These are phyloP conservation scores for Orchesella cincta DNA, from an alignment of 1,140 invertebrate genomes.

Conservation along the genomic window DNA sequence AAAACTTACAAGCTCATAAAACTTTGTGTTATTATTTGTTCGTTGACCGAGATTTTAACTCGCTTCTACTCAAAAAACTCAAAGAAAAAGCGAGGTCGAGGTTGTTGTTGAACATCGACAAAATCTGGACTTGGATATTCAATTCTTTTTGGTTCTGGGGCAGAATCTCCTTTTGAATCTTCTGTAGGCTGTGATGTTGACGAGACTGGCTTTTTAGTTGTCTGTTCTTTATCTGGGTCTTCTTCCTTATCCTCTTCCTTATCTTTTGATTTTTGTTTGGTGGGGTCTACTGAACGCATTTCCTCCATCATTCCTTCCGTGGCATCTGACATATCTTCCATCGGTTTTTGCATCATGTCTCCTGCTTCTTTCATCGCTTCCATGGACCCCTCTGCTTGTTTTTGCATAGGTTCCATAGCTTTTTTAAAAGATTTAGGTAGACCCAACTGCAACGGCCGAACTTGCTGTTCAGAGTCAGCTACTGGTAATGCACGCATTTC, in stretches of 20 bases:
- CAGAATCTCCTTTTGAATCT: too few species aligned
- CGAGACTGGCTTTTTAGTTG: neutral
- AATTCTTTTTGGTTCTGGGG: neutral
- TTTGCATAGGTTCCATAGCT: neutral
- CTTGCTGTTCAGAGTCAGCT: neutral
- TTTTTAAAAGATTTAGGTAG: neutral
- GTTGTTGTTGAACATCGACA: neutral
- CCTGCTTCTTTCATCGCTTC: neutral
- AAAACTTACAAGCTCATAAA: too few species aligned
- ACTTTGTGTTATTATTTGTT: neutral
- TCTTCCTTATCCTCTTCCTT: too few species aligned
- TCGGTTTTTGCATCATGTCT: neutral
- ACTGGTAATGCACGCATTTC: too few species aligned
- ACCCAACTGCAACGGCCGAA: neutral
- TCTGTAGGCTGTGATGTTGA: neutral
- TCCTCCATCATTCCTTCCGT: neutral
- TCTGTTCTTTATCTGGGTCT: neutral
- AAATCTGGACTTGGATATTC: neutral
- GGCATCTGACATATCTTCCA: neutral
- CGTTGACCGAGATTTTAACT: neutral
- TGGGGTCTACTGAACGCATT: too few species aligned
- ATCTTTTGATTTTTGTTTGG: too few species aligned
- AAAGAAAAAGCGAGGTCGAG: neutral
- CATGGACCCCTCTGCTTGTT: neutral
- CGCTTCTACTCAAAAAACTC: neutral